Evolutionary conservation across 2,797 vertebrate species (phyloP), one percentile per base, ranked within the genome.

Genomic region (Syngnathus acus): DNA sequence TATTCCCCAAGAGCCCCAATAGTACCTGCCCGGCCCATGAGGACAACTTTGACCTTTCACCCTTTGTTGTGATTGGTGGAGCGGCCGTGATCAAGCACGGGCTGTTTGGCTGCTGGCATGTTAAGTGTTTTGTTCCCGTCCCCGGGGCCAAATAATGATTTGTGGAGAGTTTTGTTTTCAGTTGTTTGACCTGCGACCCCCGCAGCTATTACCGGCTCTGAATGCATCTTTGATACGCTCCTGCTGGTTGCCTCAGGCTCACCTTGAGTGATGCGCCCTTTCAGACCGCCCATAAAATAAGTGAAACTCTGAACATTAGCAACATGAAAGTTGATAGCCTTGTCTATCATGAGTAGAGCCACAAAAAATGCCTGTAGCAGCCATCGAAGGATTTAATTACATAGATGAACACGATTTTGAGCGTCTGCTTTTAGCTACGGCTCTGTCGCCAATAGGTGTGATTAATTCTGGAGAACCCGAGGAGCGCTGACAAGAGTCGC

Each of bases 91-190:
- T 84, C 79, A 78, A 74, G 81, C 79, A 84, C 66, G 83, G 82
- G 80, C 74, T 66, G 69, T 69, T 77, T 84, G 82, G 80, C 75
- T 66, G 69, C 71, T 76, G 86, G 82, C 70, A 82, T 84, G 73
- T 87, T 85, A 87, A 87, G 86, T 88, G 79, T 81, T 83, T 38
- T 65, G 77, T 84, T 86, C 76, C 73, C 67, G 72, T 81, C 75
- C 84, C 82, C 51, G 37, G 75, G 83, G 82, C 86, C 69, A 74
- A 73, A 72, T 82, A 67, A 19, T 69, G 77, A 76, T 81, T 81
- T 68, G 71, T 37, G 75, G 76, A 62, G 75, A 82, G 82, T 82
- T 85, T 79, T 0, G 32, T 85, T 85, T 87, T 87, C 78, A 85
- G 72, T 74, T 72, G 78, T 83, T 79, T 84, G 83, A 88, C 86